A percentile compares a stretch with the other conserved stretches of the same genome.
Evolutionary conservation across 2,797 vertebrate genomes (phyloP).

Genomic region (Valencia hispanica): DNA sequence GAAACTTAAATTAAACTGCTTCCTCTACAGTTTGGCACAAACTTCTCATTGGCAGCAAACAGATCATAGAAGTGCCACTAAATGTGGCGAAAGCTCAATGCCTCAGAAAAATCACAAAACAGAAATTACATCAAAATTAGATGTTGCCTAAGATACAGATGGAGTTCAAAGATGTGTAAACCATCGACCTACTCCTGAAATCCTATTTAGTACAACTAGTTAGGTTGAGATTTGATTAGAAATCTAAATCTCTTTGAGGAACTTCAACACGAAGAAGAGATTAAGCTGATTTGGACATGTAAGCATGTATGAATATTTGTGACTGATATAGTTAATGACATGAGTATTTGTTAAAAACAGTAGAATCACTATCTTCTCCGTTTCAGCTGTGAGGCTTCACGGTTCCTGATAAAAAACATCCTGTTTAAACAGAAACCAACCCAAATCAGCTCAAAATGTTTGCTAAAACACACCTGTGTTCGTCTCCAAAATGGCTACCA

Average conservation of each 20-base stretch:
- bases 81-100: not conserved
- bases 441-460: conserved; percentile 28
- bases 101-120: not conserved
- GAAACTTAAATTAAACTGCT: not conserved
- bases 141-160: not conserved
- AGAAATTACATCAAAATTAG: not conserved
- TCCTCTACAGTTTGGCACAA: not conserved
- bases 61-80: not conserved
- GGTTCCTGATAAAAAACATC: not conserved
- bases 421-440: conserved; percentile 5
- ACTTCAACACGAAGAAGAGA: not conserved
- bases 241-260: not conserved
- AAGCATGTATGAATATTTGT: not conserved
- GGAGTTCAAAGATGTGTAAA: not conserved
- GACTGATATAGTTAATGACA: not conserved
- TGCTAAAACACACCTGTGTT: conserved; percentile 46
- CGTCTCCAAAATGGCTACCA: conserved; percentile 61
- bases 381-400: not conserved
- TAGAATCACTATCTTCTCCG: not conserved
- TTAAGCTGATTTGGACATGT: not conserved
- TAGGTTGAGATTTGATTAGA: not conserved
- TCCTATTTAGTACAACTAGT: not conserved
- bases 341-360: not conserved
- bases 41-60: not conserved
- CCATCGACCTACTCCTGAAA: not conserved